Conservation (phyloP, 2,113 vertebrate genomes). For the Polyodon spathula region DNA sequence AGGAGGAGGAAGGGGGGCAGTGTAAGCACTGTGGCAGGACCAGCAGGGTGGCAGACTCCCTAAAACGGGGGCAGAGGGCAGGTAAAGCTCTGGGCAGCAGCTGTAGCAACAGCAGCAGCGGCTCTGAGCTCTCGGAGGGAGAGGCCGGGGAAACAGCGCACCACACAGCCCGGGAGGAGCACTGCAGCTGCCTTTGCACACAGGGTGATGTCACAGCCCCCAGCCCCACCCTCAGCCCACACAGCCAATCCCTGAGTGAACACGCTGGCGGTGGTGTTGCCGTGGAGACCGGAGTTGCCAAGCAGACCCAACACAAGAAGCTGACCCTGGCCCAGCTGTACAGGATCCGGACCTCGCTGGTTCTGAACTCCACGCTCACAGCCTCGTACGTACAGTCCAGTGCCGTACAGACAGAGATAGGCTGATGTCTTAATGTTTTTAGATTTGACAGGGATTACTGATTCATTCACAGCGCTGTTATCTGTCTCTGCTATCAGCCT, state of each 20-base stretch:
- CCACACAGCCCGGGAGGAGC: slow-evolving; percentile 14
- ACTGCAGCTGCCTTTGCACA: neutral
- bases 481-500: too few relatives aligned
- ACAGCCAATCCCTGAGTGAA: too few relatives aligned
- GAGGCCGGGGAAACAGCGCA: slow-evolving; percentile 32
- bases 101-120: slow-evolving; percentile 36
- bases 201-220: neutral
- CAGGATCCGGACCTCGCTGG: slow-evolving; percentile 78
- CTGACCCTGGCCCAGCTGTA: slow-evolving; percentile 84
- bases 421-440: too few relatives aligned
- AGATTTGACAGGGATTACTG: too few relatives aligned
- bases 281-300: slow-evolving; percentile 41
- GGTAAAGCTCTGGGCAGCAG: slow-evolving; percentile 11
- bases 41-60: slow-evolving; percentile 24
- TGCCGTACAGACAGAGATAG: too few relatives aligned
- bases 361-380: slow-evolving; percentile 91
- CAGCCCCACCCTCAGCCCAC: too few relatives aligned
- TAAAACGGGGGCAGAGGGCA: slow-evolving; percentile 25
- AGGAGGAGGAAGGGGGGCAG: slow-evolving; percentile 23
- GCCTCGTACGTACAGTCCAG: slow-evolving; percentile 97
- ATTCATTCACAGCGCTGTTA: too few relatives aligned
- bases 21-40: slow-evolving; percentile 26
- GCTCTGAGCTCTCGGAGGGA: slow-evolving; percentile 29
- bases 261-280: slow-evolving; percentile 10
- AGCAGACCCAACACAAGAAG: slow-evolving; percentile 63